A percentile compares a stretch with the other conserved stretches of the same genome.
phyloP scores from a whole-genome alignment of 2,113 vertebrate genomes.

The Etia nguti region DNA sequence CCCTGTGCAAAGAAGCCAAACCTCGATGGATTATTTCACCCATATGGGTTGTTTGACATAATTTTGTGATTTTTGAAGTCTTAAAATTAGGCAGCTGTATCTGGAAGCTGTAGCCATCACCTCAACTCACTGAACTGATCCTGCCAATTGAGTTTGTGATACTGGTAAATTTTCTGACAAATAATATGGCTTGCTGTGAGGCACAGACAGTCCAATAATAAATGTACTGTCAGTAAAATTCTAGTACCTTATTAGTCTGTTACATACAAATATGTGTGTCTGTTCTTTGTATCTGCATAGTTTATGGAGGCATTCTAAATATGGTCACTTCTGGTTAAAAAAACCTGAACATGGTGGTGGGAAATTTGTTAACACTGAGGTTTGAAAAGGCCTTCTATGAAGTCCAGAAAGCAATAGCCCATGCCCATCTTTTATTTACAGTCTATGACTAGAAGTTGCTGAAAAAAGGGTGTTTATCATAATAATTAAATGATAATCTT shows the following conservation, averaged over 20 bases:
- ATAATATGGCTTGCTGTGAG: neutral
- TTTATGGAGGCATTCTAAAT: neutral
- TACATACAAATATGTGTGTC: neutral
- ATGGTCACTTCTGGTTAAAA: neutral
- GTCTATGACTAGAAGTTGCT: neutral
- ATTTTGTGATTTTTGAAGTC: neutral
- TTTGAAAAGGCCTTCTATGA: neutral
- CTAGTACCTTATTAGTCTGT: neutral
- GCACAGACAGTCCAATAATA: neutral
- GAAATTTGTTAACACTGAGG: neutral
- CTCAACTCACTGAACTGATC: neutral
- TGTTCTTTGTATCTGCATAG: neutral
- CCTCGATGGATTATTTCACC: rapidly evolving
- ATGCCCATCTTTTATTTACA: neutral
- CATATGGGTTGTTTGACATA: rapidly evolving
- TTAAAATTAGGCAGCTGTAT: neutral
- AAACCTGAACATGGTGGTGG: neutral
- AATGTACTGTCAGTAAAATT: neutral
- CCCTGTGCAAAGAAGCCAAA: neutral
- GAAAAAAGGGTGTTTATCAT: neutral
- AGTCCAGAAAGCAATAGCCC: neutral
- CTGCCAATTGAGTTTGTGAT: neutral
- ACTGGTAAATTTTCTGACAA: neutral
- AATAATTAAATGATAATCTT: neutral
- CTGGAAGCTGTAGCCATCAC: neutral